Base-by-base conservation (phyloP, 2,888 invertebrate genomes). In the Esperia sulphurella region DNA sequence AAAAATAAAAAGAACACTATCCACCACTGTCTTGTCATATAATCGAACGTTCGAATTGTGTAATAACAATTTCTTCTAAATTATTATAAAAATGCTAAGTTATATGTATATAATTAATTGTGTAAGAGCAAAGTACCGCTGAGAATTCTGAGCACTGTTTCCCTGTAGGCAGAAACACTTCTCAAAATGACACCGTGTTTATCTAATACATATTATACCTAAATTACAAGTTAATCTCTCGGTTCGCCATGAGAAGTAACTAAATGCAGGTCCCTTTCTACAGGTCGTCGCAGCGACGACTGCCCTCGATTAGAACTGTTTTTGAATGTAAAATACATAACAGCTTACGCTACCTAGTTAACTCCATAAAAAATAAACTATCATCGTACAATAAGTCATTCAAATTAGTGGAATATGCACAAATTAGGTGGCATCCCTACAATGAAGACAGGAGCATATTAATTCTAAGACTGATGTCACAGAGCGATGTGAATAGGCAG, bases 71-170 rank as follows among this genome's bases (percentile, higher is more conserved):
- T 86, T 84, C 71, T 72, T 79, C 87, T 87, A 87, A 87, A 88
- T 85, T 81, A 89, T 87, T 82, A 88, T 89, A 88, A 88, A 88
- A 89, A 87, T 81, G 87, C 87, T 88, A 88, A 87, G 85, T 86
- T 88, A 41, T 41, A 21, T 21, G 2, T 31, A 31, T 45, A 87
- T 82, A 86, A 83, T 86, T 85, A 87, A 78, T 87, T 83, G 86
- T 88, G 84, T 87, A 81, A 79, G 84, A 87, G 83, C 79, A 80
- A 80, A 77, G 76, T 82, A 80, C 83, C 79, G 72, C 71, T 70
- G 83, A 79, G 74, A 77, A 73, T 75, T 79, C 82, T 75, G 82
- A 84, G 83, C 79, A 76, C 75, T 72, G 78, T 75, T 63, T 71
- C 78, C 78, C 67, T 63, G 68, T 70, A 73, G 63, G 61, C 59